Base-by-base conservation (phyloP, 64 coral and sea anemone genomes). In the Platygyra sinensis region DNA sequence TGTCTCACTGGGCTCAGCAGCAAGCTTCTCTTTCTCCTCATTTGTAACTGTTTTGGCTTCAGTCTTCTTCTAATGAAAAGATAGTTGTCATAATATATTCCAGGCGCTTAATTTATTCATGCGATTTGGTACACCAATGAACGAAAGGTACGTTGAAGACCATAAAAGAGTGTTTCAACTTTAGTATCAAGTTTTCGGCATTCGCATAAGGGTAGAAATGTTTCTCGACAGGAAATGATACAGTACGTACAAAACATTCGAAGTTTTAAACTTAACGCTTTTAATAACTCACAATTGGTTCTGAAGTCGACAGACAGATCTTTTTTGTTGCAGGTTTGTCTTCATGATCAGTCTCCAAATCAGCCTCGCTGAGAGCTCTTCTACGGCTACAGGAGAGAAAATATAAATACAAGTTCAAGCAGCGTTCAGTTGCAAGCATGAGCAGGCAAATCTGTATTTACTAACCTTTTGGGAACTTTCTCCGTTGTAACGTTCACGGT, bases 221-320 rank as follows among this genome's bases (percentile, higher is more conserved):
- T 57, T 57, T 57, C 54, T 57, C 15, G 54, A 57, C 54, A 14
- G 15, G 10, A 14, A 57, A 57, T 2, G 7, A 2, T 2, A 57
- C 54, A 12, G 15, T 57, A n/a, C n/a, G 15, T 57, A 57, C 54
- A 57, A 13, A 57, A 57, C 15, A 12, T 46, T 57, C 2, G 15
- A 16, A 1, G 54, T 57, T 57, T 14, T 57, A 3, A 57, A 36
- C 3, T 1, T 36, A 36, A 14, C 54, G 15, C 15, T 57, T 57
- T 57, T 27, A 42, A 28, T 13, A 71, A 85, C 81, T 85, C 71
- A 85, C 81, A 17, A 24, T 71, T 71, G 81, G 39, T 51, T 69
- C 62, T 69, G 62, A 24, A 29, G 65, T 69, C 24, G 65, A 69
- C 32, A 54, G 22, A 10, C 39, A 69, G 4, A n/a, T n/a, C 81